Conservation (phyloP, 2,888 invertebrate species). For the Eupithecia inturbata region DNA sequence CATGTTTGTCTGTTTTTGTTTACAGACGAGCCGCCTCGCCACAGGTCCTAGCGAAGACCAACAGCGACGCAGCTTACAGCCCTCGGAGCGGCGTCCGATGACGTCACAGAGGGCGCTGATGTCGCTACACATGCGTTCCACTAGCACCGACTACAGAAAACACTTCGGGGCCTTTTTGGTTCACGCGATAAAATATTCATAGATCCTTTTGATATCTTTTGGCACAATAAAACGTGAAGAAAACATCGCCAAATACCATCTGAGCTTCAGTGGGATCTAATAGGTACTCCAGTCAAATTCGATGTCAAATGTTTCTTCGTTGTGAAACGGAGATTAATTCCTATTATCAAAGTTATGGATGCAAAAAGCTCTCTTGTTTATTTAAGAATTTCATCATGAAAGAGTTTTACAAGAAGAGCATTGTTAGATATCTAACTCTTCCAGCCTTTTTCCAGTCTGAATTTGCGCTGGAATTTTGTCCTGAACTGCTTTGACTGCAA, state of each 20-base stretch:
- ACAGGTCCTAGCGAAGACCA: conserved; percentile 75
- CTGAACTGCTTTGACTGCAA: not conserved
- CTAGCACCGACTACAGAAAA: conserved; percentile 22
- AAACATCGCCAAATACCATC: too few species aligned
- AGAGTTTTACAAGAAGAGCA: not conserved
- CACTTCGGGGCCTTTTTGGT: not conserved
- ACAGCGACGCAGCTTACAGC: conserved; percentile 67
- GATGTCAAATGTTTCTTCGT: too few species aligned
- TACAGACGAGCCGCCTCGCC: conserved; percentile 60
- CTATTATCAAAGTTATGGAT: not conserved
- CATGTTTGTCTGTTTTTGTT: not conserved
- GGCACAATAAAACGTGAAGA: too few species aligned
- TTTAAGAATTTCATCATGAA: not conserved
- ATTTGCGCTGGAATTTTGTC: not conserved
- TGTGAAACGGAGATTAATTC: not conserved
- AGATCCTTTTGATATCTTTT: not conserved
- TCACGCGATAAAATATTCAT: not conserved
- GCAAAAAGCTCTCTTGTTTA: not conserved
- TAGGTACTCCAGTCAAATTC: too few species aligned
- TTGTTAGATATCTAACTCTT: not conserved
- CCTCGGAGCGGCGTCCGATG: conserved; percentile 56
- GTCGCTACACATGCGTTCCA: conserved; percentile 59
- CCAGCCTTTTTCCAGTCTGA: not conserved
- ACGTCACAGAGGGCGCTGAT: conserved; percentile 51
- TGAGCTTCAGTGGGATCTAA: not conserved